A percentile compares a stretch with the other conserved stretches of the same genome.
These are phyloP conservation scores for Chanos chanos DNA, from an alignment of 2,797 vertebrate species.

Conservation along the genomic window DNA sequence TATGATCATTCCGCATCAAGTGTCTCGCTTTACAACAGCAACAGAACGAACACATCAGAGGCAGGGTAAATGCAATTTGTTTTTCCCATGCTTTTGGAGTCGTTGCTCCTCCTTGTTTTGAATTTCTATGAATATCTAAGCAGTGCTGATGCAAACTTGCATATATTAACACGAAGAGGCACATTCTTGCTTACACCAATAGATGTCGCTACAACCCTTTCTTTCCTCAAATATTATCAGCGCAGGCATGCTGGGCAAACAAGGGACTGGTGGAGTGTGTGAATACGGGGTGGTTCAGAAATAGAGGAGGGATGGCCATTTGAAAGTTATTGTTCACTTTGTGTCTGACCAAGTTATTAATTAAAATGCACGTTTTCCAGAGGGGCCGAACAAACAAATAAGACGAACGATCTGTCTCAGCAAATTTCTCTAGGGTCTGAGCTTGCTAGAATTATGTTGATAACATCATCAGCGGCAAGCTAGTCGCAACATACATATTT, in stretches of 20 bases:
- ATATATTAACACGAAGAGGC: constrained; percentile 4
- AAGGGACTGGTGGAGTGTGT: no score
- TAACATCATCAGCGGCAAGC: constrained; percentile 45
- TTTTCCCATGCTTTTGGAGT: constrained; percentile 19
- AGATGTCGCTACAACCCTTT: constrained; percentile 62
- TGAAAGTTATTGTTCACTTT: constrained; percentile 37
- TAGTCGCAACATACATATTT: constrained; percentile 48
- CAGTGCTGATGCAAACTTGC: constrained; percentile 22
- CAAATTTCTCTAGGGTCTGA: constrained; percentile 41
- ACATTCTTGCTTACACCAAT: constrained; percentile 45
- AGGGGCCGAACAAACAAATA: constrained; percentile 40
- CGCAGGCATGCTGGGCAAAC: no score
- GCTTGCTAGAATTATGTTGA: constrained; percentile 51
- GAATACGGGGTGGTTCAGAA: neutral
- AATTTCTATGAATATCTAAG: constrained; percentile 50
- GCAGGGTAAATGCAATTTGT: constrained; percentile 37
- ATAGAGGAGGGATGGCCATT: neutral
- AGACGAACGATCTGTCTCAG: constrained; percentile 36
- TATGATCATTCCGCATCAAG: constrained; percentile 1
- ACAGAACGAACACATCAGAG: constrained; percentile 8
- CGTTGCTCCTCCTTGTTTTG: constrained; percentile 29
- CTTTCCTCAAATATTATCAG: no score
- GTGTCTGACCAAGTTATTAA: constrained; percentile 50
- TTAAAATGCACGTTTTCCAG: constrained; percentile 53
- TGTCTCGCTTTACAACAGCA: neutral